A percentile compares a stretch with the other conserved stretches of the same genome.
phyloP scores from a whole-genome alignment of 2,888 invertebrate genomes.

The Drosophila ustulata region DNA sequence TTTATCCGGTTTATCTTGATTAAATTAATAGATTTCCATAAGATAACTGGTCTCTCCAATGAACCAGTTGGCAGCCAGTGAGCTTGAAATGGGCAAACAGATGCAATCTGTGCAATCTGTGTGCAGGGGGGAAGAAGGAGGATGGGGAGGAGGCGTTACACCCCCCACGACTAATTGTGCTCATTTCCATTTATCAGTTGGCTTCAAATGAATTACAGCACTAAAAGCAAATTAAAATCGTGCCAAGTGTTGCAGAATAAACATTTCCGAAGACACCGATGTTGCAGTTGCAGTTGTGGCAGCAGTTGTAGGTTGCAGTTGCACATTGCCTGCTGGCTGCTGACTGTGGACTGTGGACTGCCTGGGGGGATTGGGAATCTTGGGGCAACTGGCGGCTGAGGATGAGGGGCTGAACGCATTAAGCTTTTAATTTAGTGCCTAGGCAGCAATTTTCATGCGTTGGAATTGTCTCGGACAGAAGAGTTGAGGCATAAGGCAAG shows the following conservation, averaged over 20 bases:
- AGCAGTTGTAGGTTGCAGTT: too few relatives aligned
- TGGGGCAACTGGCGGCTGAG: not conserved
- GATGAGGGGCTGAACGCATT: constrained; percentile 56
- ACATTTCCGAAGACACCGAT: constrained; percentile 56
- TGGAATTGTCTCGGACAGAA: constrained; percentile 12
- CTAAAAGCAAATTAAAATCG: constrained; percentile 72
- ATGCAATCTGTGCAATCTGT: constrained; percentile 21
- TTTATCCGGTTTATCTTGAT: constrained; percentile 51
- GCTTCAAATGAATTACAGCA: constrained; percentile 64
- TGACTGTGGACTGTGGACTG: not conserved
- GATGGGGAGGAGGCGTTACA: constrained; percentile 43
- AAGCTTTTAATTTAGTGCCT: constrained; percentile 70
- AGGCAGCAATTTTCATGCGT: constrained; percentile 68
- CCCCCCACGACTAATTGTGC: constrained; percentile 78
- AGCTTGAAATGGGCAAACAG: constrained; percentile 21
- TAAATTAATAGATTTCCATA: constrained; percentile 39
- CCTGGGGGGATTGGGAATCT: constrained; percentile 1
- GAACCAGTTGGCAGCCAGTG: constrained; percentile 43
- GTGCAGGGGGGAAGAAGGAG: not conserved
- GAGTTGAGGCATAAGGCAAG: not conserved
- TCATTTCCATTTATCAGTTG: constrained; percentile 74
- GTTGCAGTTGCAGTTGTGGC: constrained; percentile 7
- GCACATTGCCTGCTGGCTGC: too few relatives aligned
- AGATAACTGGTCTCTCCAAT: constrained; percentile 30
- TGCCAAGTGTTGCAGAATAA: constrained; percentile 64